Conservation (phyloP, 2,888 invertebrate genomes). For the Drosophila monieri region DNA sequence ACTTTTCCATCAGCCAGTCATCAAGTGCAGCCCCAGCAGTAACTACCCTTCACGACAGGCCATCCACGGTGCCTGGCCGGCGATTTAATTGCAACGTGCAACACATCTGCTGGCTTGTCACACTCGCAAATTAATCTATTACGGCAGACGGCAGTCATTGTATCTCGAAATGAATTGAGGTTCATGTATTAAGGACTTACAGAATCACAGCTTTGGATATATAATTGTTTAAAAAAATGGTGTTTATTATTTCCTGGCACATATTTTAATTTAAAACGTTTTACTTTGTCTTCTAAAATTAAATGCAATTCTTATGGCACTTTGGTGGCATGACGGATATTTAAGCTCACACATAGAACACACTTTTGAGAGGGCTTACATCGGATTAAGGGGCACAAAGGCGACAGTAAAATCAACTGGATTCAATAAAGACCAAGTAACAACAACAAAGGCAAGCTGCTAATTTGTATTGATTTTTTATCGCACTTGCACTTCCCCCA, state of each 20-base stretch:
- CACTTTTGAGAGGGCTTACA: conserved; percentile 21
- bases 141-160: background rate
- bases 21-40: conserved; percentile 59
- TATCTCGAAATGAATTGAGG: background rate
- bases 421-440: conserved; percentile 17
- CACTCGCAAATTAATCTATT: conserved; percentile 12
- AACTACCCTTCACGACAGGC: conserved; percentile 43
- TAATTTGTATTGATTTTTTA: conserved; percentile 74
- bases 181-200: no score
- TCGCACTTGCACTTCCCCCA: conserved; percentile 25
- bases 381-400: conserved; percentile 32
- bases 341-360: conserved; percentile 10
- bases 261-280: no score
- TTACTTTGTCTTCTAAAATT: background rate
- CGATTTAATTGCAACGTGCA: conserved; percentile 74
- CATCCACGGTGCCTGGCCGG: conserved; percentile 30
- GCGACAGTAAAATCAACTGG: conserved; percentile 17
- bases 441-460: conserved; percentile 29
- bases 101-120: conserved; percentile 41
- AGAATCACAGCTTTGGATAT: no score
- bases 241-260: no score
- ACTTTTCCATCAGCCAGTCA: conserved; percentile 73
- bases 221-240: no score
- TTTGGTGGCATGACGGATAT: conserved; percentile 15
- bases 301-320: background rate